A percentile compares a stretch with the other conserved stretches of the same genome.
Conservation (phyloP, 2,888 invertebrate species). For the Exocentrus adspersus region DNA sequence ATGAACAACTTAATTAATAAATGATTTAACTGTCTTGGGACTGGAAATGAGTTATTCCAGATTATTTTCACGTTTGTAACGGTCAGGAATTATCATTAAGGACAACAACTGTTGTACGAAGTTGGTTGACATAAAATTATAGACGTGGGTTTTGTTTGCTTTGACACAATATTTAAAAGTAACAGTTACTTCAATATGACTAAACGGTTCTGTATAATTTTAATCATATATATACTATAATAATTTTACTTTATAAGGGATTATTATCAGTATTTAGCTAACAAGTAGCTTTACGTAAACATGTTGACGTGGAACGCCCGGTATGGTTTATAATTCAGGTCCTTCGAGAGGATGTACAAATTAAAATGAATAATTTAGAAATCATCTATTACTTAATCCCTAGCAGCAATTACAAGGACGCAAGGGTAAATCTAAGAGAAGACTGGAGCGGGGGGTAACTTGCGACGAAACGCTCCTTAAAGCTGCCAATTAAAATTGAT, state of each 20-base stretch:
- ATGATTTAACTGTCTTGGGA: too few relatives aligned
- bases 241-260: neutral
- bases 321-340: slow-evolving; percentile 53
- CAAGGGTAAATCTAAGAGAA: slow-evolving; percentile 57
- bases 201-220: too few relatives aligned
- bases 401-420: slow-evolving; percentile 58
- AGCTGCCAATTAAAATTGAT: slow-evolving; percentile 63
- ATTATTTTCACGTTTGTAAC: too few relatives aligned
- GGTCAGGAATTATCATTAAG: too few relatives aligned
- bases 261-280: neutral
- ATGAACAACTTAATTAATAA: too few relatives aligned
- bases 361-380: slow-evolving; percentile 60
- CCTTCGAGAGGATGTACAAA: slow-evolving; percentile 53
- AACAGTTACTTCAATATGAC: too few relatives aligned
- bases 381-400: slow-evolving; percentile 61
- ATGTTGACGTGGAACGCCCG: slow-evolving; percentile 28
- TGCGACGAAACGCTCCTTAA: slow-evolving; percentile 37
- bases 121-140: too few relatives aligned
- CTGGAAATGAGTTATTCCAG: too few relatives aligned
- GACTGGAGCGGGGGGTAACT: slow-evolving; percentile 32
- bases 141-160: too few relatives aligned
- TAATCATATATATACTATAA: too few relatives aligned
- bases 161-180: too few relatives aligned
- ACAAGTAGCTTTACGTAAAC: neutral
- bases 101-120: too few relatives aligned